A percentile compares a stretch with the other conserved stretches of the same genome.
These are phyloP conservation scores for Bungarus multicinctus DNA, from an alignment of 2,113 vertebrate genomes.

Conservation along the genomic window DNA sequence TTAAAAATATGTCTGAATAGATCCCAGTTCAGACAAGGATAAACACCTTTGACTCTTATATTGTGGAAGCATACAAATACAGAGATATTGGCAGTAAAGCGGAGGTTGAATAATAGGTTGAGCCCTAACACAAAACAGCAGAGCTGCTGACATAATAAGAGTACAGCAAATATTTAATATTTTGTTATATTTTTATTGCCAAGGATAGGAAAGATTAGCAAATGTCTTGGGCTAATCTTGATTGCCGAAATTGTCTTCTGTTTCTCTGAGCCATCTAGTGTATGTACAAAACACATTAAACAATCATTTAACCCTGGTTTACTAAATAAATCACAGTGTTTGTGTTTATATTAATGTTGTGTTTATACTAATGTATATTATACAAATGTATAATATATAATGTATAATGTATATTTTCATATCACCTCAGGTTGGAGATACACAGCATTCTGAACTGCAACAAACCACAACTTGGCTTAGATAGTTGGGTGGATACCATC, in stretches of 20 bases:
- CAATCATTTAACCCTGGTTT: neutral
- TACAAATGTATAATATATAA: too few relatives aligned
- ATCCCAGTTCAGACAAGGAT: neutral
- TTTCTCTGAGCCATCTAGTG: neutral
- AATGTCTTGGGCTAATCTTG: neutral
- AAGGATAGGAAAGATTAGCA: neutral
- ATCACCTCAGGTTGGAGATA: neutral
- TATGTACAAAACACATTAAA: neutral
- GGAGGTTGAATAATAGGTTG: neutral
- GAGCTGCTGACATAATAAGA: neutral
- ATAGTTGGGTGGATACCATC: neutral
- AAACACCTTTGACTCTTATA: neutral
- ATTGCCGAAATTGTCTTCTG: neutral
- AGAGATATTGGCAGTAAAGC: neutral
- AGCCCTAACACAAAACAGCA: neutral
- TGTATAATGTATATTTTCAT: too few relatives aligned
- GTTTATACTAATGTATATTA: too few relatives aligned
- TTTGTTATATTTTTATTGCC: neutral
- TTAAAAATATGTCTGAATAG: too few relatives aligned
- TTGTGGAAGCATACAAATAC: neutral
- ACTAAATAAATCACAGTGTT: neutral
- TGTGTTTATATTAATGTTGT: too few relatives aligned
- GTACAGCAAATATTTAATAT: neutral
- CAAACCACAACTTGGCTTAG: neutral
- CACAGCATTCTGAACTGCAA: neutral